phyloP scores from a whole-genome alignment of 2,888 invertebrate species.

The Platycheirus albimanus region DNA sequence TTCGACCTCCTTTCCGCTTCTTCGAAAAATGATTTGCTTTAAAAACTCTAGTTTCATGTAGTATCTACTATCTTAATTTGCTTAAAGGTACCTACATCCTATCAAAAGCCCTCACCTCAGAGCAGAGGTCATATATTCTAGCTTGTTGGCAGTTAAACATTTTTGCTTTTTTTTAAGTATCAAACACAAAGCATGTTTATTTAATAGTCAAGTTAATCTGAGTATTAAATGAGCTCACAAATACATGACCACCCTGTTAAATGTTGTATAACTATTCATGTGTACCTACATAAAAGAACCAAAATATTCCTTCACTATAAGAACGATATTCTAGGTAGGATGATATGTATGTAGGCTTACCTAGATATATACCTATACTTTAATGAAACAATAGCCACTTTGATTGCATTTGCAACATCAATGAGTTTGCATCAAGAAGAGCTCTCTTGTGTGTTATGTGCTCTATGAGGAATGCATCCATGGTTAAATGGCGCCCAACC shows the following conservation, averaged over 20 bases:
- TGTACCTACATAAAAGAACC: background rate
- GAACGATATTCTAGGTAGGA: background rate
- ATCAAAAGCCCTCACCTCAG: too few species aligned
- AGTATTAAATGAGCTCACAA: conserved; percentile 46
- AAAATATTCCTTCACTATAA: background rate
- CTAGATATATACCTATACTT: conserved; percentile 44
- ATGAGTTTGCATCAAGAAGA: conserved; percentile 63
- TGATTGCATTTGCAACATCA: conserved; percentile 74
- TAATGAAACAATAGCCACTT: conserved; percentile 74
- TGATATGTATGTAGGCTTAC: conserved; percentile 1
- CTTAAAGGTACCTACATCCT: too few species aligned
- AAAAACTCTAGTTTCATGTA: too few species aligned
- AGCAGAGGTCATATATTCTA: too few species aligned
- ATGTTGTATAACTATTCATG: background rate
- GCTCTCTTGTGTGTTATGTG: conserved; percentile 33
- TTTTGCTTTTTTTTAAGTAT: conserved; percentile 34
- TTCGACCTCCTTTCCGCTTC: too few species aligned
- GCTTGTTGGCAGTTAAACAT: too few species aligned
- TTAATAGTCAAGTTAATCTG: conserved; percentile 66
- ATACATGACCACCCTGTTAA: background rate
- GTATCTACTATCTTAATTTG: too few species aligned
- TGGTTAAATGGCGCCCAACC: conserved; percentile 69
- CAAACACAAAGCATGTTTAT: conserved; percentile 65
- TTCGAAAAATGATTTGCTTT: too few species aligned
- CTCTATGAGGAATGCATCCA: conserved; percentile 52